Percentiles rank a stretch among this genome's conserved stretches.
Conservation (phyloP, 1,140 invertebrate species). For the Anastatus disparis region DNA sequence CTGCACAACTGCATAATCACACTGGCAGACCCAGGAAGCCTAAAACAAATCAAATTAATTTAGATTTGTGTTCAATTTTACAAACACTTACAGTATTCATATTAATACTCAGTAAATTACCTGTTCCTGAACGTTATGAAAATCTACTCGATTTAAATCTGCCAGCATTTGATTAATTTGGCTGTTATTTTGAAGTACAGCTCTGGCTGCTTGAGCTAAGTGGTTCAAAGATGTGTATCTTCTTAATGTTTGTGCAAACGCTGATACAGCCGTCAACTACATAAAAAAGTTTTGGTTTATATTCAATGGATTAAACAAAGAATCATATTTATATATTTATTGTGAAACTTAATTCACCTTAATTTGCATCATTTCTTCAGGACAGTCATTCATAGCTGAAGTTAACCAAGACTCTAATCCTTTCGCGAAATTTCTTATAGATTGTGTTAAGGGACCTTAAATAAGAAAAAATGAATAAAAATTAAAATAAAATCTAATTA, state of each 20-base stretch:
- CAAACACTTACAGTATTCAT: constrained; percentile 3
- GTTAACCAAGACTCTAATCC: constrained; percentile 89
- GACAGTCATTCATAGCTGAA: constrained; percentile 87
- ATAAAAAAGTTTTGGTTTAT: too few species aligned
- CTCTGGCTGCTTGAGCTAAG: constrained; percentile 93
- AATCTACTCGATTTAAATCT: constrained; percentile 97
- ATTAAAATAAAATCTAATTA: not conserved
- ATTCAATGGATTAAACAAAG: too few species aligned
- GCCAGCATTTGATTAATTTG: constrained; percentile 98
- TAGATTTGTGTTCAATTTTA: not conserved
- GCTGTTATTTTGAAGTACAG: constrained; percentile 93
- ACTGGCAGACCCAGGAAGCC: constrained; percentile 98
- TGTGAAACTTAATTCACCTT: constrained; percentile 70
- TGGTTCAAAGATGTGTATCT: constrained; percentile 99
- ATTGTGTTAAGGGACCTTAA: constrained; percentile 87
- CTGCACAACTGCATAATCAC: constrained; percentile 87
- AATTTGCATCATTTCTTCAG: constrained; percentile 83
- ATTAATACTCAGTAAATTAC: constrained; percentile 59
- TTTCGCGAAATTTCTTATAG: constrained; percentile 93
- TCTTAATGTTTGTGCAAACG: constrained; percentile 93
- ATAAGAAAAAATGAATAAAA: constrained; percentile 29
- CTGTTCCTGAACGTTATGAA: constrained; percentile 93
- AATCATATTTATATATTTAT: not conserved
- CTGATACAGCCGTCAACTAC: constrained; percentile 81
- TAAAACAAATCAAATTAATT: constrained; percentile 41